Conservation (phyloP, 1,140 invertebrate genomes). For the Tetramorium alpestre region DNA sequence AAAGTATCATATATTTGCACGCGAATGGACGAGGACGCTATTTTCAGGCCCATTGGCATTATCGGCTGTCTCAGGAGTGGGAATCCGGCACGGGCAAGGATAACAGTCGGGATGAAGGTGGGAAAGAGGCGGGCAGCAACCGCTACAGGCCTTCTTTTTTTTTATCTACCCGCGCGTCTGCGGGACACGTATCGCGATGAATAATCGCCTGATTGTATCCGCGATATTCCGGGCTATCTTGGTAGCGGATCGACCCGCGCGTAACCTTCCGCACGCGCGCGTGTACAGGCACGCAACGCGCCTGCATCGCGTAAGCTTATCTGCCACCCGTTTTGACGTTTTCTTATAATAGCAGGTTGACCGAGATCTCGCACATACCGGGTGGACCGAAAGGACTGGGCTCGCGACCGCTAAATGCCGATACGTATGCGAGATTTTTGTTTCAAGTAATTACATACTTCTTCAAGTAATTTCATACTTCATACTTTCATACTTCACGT, state of each 20-base stretch:
- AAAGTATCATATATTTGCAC: not conserved
- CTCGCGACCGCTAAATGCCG: not conserved
- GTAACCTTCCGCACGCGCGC: not conserved
- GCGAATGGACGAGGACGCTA: slow-evolving; percentile 64
- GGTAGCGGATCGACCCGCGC: not conserved
- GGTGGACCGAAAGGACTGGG: not conserved
- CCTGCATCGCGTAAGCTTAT: not conserved
- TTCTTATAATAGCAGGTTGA: slow-evolving; percentile 51
- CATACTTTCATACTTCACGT: not conserved
- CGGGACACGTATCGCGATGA: not conserved
- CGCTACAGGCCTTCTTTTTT: not conserved
- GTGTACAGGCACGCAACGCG: not conserved
- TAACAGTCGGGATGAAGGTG: not conserved
- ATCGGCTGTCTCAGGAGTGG: slow-evolving; percentile 38
- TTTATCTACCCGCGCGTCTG: too few species aligned
- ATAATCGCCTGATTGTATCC: slow-evolving; percentile 53
- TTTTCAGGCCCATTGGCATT: slow-evolving; percentile 76
- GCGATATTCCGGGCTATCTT: slow-evolving; percentile 64
- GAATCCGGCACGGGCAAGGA: slow-evolving; percentile 1
- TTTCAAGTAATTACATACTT: not conserved
- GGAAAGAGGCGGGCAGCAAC: not conserved
- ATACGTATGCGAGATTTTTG: not conserved
- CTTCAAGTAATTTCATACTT: too few species aligned
- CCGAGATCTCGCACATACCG: slow-evolving; percentile 27
- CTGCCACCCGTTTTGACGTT: slow-evolving; percentile 1